These are phyloP conservation scores for Ectemnius cavifrons DNA, from an alignment of 2,888 invertebrate genomes.

Conservation along the genomic window DNA sequence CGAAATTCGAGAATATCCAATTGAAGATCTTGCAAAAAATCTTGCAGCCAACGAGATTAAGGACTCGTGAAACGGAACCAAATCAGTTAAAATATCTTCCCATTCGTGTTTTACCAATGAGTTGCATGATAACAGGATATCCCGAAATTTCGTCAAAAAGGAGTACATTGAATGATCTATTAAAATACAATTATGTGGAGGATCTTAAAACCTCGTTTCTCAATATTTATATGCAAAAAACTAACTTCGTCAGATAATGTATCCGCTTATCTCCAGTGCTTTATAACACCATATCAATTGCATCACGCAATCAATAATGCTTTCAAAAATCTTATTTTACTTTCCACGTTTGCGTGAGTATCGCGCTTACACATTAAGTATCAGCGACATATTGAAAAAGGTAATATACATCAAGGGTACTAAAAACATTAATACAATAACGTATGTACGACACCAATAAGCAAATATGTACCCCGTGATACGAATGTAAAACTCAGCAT, in stretches of 20 bases:
- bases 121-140: slow-evolving; percentile 28
- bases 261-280: not conserved
- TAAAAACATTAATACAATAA: slow-evolving; percentile 57
- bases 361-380: slow-evolving; percentile 49
- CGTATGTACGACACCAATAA: slow-evolving; percentile 46
- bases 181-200: slow-evolving; percentile 20
- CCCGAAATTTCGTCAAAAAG: slow-evolving; percentile 15
- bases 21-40: slow-evolving; percentile 24
- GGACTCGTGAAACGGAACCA: no score
- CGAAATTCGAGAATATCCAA: slow-evolving; percentile 30
- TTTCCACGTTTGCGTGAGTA: slow-evolving; percentile 22
- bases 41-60: no score
- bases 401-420: slow-evolving; percentile 38
- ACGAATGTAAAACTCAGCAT: slow-evolving; percentile 46
- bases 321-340: slow-evolving; percentile 21
- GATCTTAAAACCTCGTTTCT: slow-evolving; percentile 21
- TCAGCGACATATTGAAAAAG: slow-evolving; percentile 21
- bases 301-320: slow-evolving; percentile 17
- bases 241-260: slow-evolving; percentile 9
- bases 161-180: slow-evolving; percentile 27
- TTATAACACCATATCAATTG: slow-evolving; percentile 22
- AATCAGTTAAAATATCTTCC: not conserved
- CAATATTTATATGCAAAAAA: slow-evolving; percentile 19
- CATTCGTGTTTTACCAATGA: slow-evolving; percentile 17
- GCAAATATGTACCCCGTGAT: slow-evolving; percentile 40